Evolutionary conservation across 2,797 vertebrate species (phyloP).

Genomic region (Pelobates cultripes): DNA sequence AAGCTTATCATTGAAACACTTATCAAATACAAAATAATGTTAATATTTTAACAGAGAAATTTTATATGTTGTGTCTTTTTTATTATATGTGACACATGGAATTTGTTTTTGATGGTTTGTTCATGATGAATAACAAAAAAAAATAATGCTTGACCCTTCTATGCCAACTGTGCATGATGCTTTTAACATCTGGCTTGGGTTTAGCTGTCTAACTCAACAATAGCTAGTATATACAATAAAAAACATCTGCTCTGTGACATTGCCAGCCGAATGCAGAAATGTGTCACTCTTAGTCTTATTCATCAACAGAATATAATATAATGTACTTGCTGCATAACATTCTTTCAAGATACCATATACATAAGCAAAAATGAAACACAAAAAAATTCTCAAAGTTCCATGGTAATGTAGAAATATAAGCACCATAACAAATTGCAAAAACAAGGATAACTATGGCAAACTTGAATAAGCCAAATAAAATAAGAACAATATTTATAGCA

Average conservation of each 20-base stretch:
- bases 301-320: constrained; percentile 26
- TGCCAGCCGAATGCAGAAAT: constrained; percentile 11
- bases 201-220: constrained; percentile 45
- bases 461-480: constrained; percentile 27
- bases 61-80: constrained; percentile 28
- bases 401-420: no score
- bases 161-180: constrained; percentile 34
- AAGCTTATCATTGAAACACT: no score
- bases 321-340: neutral
- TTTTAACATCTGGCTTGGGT: constrained; percentile 50
- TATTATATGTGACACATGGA: constrained; percentile 37
- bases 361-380: neutral
- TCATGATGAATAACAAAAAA: constrained; percentile 31
- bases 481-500: constrained; percentile 43
- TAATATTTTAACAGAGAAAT: neutral
- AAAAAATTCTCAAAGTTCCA: neutral
- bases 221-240: constrained; percentile 31
- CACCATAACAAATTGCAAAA: neutral
- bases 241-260: constrained; percentile 51
- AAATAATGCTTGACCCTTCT: constrained; percentile 22
- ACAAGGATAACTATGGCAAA: neutral
- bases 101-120: constrained; percentile 38
- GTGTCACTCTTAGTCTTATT: constrained; percentile 11
- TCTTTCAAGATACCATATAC: neutral
- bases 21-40: no score